A percentile compares a stretch with the other conserved stretches of the same genome.
Conservation (phyloP, 1,140 invertebrate genomes). For the Ephestia elutella region DNA sequence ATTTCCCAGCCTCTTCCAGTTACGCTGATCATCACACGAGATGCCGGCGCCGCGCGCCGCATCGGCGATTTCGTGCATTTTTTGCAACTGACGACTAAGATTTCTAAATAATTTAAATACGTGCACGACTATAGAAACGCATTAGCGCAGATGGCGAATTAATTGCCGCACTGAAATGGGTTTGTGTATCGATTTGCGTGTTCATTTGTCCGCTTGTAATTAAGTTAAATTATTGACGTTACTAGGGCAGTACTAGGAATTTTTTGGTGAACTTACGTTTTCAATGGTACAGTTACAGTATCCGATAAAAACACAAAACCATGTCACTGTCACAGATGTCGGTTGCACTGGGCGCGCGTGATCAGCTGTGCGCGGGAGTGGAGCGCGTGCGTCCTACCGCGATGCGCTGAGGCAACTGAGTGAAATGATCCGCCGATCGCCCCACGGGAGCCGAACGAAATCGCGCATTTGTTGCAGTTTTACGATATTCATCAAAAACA, state of each 20-base stretch:
- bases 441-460: conserved; percentile 30
- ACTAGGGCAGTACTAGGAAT: background rate
- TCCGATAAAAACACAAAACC: conserved; percentile 60
- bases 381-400: conserved; percentile 26
- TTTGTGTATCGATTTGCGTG: conserved; percentile 47
- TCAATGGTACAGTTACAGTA: conserved; percentile 50
- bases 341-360: conserved; percentile 32
- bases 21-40: conserved; percentile 10
- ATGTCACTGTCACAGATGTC: conserved; percentile 63
- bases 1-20: conserved; percentile 12
- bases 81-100: conserved; percentile 60
- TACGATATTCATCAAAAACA: conserved; percentile 15
- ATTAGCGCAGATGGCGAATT: conserved; percentile 42
- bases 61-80: conserved; percentile 60
- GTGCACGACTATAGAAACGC: conserved; percentile 45
- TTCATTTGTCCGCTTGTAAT: background rate
- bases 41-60: conserved; percentile 39
- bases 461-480: conserved; percentile 39
- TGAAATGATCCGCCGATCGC: conserved; percentile 31
- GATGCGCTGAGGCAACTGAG: conserved; percentile 42
- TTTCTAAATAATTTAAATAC: conserved; percentile 74
- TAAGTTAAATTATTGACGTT: background rate
- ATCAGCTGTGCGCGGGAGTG: conserved; percentile 24
- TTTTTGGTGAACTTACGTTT: conserved; percentile 48
- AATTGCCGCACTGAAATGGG: conserved; percentile 51